Base-by-base conservation (phyloP, 30 jellyfish, hydroid and myxozoan species). In the Aurelia sp. region DNA sequence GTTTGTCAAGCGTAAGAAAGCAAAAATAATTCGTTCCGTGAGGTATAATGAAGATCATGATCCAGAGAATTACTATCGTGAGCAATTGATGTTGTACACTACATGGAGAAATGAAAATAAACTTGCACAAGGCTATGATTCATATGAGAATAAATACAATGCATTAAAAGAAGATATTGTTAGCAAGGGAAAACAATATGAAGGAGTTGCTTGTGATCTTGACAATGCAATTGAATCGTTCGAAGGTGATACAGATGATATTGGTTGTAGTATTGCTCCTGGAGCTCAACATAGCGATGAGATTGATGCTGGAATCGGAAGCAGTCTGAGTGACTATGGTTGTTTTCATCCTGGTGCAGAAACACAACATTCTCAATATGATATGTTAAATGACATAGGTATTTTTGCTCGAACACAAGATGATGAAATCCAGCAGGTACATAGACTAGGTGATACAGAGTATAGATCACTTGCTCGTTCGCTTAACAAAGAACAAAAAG, bases 41-140 rank as follows among this genome's bases (percentile, higher is more conserved):
- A 35, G 86, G 0, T 75, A 38, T 38, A 38, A 38, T 38, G 50
- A 38, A 38, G 50, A 38, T 38, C 50, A 38, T 38, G 50, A 38
- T 50, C 79, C 74, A 3, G 86, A 75, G 48, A 71, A 71, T 33
- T 71, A 19, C n/a, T 71, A 4, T 47, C 20, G 74, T 41, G 86
- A 75, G 57, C 86, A 75, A 55, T 38, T 75, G 19, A 75, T 75
- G 86, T 38, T 75, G 19, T 75, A 75, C 41, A 18, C 21, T 5
- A 77, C 86, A 12, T 75, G 86, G 86, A 75, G 72, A 72, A 47
- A 67, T 67, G 84, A 72, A 47, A 30, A 41, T 22, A 47, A 72
- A 18, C 72, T 72, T 17, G 35, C 30, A 31, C 74, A 47, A n/a
- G 71, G 47, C 16, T 72, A 17, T 47, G 71, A 72, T 72, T 17